Conservation (phyloP, 2,888 invertebrate species). For the Lasioglossum leucozonium region DNA sequence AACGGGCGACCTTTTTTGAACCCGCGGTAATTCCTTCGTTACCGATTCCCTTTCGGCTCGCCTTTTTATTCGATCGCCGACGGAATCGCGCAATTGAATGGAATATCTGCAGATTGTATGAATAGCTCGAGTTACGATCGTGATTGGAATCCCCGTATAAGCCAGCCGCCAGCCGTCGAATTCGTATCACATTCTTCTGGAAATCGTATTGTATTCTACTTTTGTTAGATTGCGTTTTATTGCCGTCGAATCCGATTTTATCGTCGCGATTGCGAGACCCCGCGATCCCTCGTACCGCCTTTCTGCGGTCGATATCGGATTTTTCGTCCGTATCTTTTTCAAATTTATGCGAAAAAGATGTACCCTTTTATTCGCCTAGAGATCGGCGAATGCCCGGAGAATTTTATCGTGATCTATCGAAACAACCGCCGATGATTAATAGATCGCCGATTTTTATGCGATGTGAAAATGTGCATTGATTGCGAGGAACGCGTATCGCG, state of each 20-base stretch:
- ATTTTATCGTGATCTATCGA: not conserved
- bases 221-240: not conserved
- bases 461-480: not conserved
- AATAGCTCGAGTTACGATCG: not conserved
- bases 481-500: too few species aligned
- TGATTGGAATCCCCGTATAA: not conserved
- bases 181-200: not conserved
- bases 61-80: not conserved
- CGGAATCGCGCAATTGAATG: conserved; percentile 30
- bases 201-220: not conserved
- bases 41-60: conserved; percentile 2
- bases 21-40: conserved; percentile 37
- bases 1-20: conserved; percentile 9
- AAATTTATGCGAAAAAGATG: not conserved
- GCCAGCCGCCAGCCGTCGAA: not conserved
- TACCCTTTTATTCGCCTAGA: not conserved
- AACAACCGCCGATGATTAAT: not conserved
- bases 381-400: not conserved
- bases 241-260: not conserved
- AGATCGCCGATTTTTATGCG: not conserved
- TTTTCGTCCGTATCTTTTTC: not conserved
- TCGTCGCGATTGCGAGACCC: not conserved
- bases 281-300: not conserved
- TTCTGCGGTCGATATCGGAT: not conserved
- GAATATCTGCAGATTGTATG: conserved; percentile 1